These are phyloP conservation scores for Delichon dasypus DNA, from an alignment of 2,797 vertebrate species.

Conservation along the genomic window DNA sequence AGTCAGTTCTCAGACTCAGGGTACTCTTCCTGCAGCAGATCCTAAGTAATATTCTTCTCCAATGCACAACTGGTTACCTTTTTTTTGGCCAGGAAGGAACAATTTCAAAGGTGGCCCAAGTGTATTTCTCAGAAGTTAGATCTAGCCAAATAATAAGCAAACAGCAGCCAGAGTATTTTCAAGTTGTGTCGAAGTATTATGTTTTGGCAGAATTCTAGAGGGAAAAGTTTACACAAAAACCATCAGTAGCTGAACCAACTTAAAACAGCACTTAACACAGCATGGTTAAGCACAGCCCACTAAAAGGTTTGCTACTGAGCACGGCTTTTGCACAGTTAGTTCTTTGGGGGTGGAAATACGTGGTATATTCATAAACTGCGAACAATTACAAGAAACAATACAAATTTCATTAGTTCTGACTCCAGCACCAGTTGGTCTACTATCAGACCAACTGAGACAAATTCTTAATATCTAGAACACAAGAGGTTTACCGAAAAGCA, in stretches of 20 bases:
- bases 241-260: background rate
- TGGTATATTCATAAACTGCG: background rate
- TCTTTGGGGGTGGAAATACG: background rate
- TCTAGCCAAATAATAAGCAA: background rate
- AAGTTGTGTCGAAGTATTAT: background rate
- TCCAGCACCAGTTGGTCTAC: background rate
- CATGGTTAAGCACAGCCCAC: background rate
- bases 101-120: background rate
- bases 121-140: background rate
- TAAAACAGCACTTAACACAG: background rate
- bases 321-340: background rate
- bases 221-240: background rate
- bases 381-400: background rate
- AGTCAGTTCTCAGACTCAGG: background rate
- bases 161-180: background rate
- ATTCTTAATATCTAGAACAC: background rate
- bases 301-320: background rate
- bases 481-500: background rate
- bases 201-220: background rate
- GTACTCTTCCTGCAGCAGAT: background rate
- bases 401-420: background rate
- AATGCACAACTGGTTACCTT: fast-evolving
- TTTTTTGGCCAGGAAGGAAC: background rate
- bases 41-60: background rate
- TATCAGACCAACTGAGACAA: background rate